Conservation (phyloP, 2,797 vertebrate genomes). For the Sarcophilus harrisii region DNA sequence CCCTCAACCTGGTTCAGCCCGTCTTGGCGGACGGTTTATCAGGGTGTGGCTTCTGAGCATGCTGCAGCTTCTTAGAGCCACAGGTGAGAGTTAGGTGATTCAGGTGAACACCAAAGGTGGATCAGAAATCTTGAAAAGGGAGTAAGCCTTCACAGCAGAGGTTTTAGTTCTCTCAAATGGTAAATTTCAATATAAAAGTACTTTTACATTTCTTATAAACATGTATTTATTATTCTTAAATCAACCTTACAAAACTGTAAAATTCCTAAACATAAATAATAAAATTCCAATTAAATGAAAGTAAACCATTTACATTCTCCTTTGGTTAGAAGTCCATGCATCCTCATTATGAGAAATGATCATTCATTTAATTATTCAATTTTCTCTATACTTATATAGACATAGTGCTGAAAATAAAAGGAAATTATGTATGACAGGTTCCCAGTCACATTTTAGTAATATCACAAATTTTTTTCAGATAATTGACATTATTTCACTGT, state of each 20-base stretch:
- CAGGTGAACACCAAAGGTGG: background rate
- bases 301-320: background rate
- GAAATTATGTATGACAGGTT: constrained; percentile 27
- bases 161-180: background rate
- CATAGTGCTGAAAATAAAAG: background rate
- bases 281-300: background rate
- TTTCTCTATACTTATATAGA: background rate
- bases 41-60: background rate
- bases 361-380: background rate
- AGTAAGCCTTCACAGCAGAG: background rate
- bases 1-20: background rate
- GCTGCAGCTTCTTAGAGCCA: background rate
- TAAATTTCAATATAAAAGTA: background rate
- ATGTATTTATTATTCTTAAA: background rate
- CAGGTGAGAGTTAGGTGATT: background rate
- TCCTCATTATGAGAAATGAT: background rate
- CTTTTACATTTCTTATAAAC: background rate
- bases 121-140: background rate
- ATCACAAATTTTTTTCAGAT: background rate
- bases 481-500: background rate
- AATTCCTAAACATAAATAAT: background rate
- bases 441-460: background rate
- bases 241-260: background rate
- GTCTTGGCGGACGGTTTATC: background rate
- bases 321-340: background rate